These are phyloP conservation scores for Actinia tenebrosa DNA, from an alignment of 64 coral and sea anemone species.

Conservation along the genomic window DNA sequence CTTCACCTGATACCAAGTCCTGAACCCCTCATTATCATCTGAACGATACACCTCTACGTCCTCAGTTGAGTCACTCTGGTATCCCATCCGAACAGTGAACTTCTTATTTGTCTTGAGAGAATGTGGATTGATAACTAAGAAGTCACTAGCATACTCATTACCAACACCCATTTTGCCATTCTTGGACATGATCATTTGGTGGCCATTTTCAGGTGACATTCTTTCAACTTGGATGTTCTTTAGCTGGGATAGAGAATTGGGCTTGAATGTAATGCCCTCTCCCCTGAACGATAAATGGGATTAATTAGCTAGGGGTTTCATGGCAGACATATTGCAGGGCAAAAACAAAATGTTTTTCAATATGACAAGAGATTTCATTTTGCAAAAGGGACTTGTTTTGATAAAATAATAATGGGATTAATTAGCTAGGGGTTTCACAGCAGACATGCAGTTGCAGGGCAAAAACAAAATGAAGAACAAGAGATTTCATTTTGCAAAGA, in stretches of 20 bases:
- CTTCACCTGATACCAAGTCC: conserved; percentile 85
- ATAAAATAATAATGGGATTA: too few relatives aligned
- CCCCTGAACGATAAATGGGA: conserved; percentile 26
- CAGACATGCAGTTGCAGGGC: too few relatives aligned
- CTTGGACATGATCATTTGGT: conserved; percentile 67
- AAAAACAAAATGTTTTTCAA: too few relatives aligned
- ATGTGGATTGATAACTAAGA: conserved; percentile 78
- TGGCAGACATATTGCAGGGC: too few relatives aligned
- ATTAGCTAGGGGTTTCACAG: too few relatives aligned
- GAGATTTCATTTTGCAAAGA: too few relatives aligned
- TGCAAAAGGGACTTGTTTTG: too few relatives aligned
- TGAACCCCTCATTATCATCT: conserved; percentile 40
- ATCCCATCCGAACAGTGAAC: conserved; percentile 59
- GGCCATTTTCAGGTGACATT: conserved; percentile 58
- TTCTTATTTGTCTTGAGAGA: conserved; percentile 59
- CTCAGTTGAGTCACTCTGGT: conserved; percentile 53
- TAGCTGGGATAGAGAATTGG: conserved; percentile 39
- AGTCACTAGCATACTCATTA: conserved; percentile 79
- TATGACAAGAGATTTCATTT: too few relatives aligned
- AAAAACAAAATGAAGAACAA: too few relatives aligned
- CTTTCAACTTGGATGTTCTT: conserved; percentile 56
- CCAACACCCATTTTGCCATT: conserved; percentile 81
- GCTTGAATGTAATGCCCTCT: conserved; percentile 57
- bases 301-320: neutral
- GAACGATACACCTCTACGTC: conserved; percentile 70